Evolutionary conservation across 2,797 vertebrate genomes (phyloP), one percentile per base, ranked within the genome.

Genomic region (Leucoraja ocellata): DNA sequence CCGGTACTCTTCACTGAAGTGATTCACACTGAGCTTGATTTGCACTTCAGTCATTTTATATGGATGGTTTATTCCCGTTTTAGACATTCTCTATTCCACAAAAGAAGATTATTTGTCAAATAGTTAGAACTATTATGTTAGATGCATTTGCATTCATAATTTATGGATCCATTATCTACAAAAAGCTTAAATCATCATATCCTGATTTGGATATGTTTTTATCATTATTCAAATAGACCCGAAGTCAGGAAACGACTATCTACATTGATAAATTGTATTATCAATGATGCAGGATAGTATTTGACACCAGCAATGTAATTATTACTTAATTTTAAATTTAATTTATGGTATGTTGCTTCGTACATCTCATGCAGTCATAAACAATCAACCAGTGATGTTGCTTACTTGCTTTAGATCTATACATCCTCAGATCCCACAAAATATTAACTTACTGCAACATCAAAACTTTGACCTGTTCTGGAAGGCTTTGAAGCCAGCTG

Each of bases 221-320:
- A 46, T 32, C 23, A 74, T 92, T 76, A 25, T 54, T 74, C 46
- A 74, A 74, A 54, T 65, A 68, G 18, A 2, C 88, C 46, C 46
- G 46, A 54, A 5, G 46, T 54, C 46, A 54, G 46, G 46, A 54
- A 46, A 54, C 4, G 4, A 46, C 11, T 92, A 68, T 92, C 23
- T 13, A 46, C 23, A 54, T 36, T 73, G 90, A 32, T 68, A 88
- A 36, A 25, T 28, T 58, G 46, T 86, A 28, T 65, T n/a, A 73
- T 73, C 36, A 46, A 73, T 91, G 68, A 46, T 91, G 2, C 11
- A 25, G 39, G 71, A 92, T 76, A n/a, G 39, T 7, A 58, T 92
- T 76, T 92, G 63, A 68, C 84, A 88, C 63, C n/a, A 86, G 83
- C 25, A 76, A 54, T 92, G 90, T 54, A 76, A 92, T 76, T 76